Evolutionary conservation across 2,888 invertebrate species (phyloP).

Genomic region (Caradrina clavipalpis): DNA sequence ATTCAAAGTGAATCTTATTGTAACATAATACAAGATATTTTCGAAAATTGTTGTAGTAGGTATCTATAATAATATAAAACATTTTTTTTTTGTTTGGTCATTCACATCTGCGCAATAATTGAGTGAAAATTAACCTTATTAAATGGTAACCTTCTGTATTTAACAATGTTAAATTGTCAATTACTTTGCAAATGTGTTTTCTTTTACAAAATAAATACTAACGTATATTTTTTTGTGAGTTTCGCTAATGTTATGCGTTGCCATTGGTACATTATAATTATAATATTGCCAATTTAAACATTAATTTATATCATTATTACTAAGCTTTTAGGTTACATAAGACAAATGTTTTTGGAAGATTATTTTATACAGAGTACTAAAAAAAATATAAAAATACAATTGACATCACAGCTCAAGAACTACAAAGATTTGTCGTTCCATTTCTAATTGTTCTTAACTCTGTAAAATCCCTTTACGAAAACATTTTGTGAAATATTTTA

Average conservation of each 20-base stretch:
- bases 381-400: background rate
- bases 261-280: background rate
- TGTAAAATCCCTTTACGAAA: constrained; percentile 23
- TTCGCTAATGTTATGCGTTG: constrained; percentile 19
- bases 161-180: background rate
- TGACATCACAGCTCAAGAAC: background rate
- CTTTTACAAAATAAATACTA: background rate
- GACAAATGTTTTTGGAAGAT: constrained; percentile 1
- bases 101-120: constrained; percentile 1
- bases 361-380: constrained; percentile 15
- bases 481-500: constrained; percentile 18
- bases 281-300: background rate
- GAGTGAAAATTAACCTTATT: background rate
- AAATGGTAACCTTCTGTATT: too few relatives aligned
- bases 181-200: background rate
- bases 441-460: background rate
- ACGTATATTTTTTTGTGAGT: background rate
- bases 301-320: constrained; percentile 15
- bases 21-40: constrained; percentile 18
- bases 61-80: background rate
- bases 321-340: constrained; percentile 3
- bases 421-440: background rate
- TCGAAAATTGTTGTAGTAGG: background rate
- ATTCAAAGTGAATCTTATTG: constrained; percentile 1
- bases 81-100: background rate